A percentile compares a stretch with the other conserved stretches of the same genome.
phyloP scores from a whole-genome alignment of 64 coral and sea anemone genomes.

The Porites lutea region DNA sequence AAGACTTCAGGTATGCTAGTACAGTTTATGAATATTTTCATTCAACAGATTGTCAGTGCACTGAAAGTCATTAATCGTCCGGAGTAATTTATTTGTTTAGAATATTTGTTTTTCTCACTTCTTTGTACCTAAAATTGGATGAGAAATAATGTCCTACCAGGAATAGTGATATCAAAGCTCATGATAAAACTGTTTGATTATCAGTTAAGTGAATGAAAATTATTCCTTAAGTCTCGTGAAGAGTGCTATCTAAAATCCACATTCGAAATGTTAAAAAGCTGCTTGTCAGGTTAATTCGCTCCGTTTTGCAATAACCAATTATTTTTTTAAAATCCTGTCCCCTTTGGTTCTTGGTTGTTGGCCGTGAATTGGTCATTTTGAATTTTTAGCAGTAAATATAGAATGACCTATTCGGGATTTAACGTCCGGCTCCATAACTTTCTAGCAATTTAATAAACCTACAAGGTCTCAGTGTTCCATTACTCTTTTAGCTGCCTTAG shows the following conservation, averaged over 20 bases:
- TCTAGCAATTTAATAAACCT: too few species aligned
- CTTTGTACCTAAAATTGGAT: background rate
- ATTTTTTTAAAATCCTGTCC: too few species aligned
- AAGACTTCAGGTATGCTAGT: constrained; percentile 88
- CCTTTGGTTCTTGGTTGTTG: too few species aligned
- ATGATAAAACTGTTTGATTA: background rate
- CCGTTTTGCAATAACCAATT: too few species aligned
- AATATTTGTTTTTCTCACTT: constrained; percentile 10
- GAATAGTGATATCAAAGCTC: constrained; percentile 1
- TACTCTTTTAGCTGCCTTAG: background rate
- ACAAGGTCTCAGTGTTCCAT: too few species aligned
- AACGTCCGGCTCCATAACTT: too few species aligned
- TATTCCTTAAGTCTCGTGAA: background rate
- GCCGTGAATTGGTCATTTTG: too few species aligned
- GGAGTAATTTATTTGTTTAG: constrained; percentile 40
- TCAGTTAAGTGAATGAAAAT: background rate
- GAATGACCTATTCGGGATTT: too few species aligned
- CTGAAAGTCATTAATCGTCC: background rate
- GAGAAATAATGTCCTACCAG: background rate
- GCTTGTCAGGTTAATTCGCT: too few species aligned
- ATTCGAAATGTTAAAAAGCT: too few species aligned
- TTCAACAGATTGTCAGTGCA: background rate
- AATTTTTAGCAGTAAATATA: too few species aligned
- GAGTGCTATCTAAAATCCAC: too few species aligned
- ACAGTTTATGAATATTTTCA: background rate